Percentiles rank a stretch among this genome's conserved stretches.
phyloP scores from a whole-genome alignment of 2,888 invertebrate species.

The Desoria tigrina region DNA sequence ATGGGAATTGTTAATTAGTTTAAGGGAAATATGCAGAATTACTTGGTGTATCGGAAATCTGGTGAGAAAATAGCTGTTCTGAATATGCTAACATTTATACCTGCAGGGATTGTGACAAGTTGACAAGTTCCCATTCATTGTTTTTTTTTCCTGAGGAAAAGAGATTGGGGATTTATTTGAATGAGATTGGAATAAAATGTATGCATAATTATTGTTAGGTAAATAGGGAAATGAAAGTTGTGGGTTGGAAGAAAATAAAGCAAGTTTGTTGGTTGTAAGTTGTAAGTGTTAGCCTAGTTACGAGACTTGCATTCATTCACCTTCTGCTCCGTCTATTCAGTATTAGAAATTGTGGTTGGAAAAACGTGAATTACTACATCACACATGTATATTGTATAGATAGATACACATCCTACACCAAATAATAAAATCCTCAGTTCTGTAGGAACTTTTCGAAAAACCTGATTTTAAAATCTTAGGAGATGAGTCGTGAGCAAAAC shows the following conservation, averaged over 20 bases:
- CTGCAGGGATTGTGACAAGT: no score
- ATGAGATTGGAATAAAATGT: not conserved
- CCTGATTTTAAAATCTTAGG: no score
- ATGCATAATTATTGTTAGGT: slow-evolving; percentile 1
- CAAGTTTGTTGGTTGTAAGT: no score
- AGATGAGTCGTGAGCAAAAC: no score
- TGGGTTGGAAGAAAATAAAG: slow-evolving; percentile 11
- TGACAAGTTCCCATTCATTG: not conserved
- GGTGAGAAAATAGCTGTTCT: no score
- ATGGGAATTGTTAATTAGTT: no score
- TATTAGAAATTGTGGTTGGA: no score
- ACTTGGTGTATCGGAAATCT: slow-evolving; percentile 15
- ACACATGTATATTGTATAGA: no score
- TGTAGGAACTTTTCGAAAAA: no score
- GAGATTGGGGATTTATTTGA: not conserved
- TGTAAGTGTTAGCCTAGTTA: slow-evolving; percentile 22
- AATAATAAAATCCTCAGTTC: not conserved
- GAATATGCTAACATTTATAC: no score
- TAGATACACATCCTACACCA: not conserved
- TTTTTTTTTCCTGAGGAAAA: not conserved
- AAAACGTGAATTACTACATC: no score
- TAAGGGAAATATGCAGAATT: slow-evolving; percentile 13
- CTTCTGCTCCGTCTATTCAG: not conserved
- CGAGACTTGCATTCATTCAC: not conserved
- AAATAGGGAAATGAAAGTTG: slow-evolving; percentile 25